A percentile compares a stretch with the other conserved stretches of the same genome.
Evolutionary conservation across 2,113 vertebrate genomes (phyloP).

Genomic region (Rousettus leschenaultii): DNA sequence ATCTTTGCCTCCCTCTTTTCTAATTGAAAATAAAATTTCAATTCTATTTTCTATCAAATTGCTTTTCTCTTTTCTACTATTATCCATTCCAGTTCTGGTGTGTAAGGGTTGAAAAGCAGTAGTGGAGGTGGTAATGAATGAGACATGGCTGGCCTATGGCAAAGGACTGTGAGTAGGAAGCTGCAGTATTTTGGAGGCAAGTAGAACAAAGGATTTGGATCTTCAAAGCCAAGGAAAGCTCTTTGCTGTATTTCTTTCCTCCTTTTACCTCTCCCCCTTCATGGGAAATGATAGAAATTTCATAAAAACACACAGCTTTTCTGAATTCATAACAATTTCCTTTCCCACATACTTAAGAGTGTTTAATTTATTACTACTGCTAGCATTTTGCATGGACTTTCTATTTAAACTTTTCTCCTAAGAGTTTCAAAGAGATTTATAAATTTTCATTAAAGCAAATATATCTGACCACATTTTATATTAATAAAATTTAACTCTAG

Average conservation of each 20-base stretch:
- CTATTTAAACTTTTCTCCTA: slow-evolving; percentile 2
- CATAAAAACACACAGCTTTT: slow-evolving; percentile 17
- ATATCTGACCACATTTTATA: background rate
- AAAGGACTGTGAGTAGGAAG: background rate
- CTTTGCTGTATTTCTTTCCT: background rate
- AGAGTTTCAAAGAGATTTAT: slow-evolving; percentile 27
- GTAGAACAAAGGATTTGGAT: slow-evolving; percentile 31
- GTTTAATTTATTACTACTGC: background rate
- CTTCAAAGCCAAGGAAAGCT: slow-evolving; percentile 15
- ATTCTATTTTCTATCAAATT: background rate
- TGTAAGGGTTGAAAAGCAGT: background rate
- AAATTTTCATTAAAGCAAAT: slow-evolving; percentile 41
- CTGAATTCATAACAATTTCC: background rate
- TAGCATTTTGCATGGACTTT: slow-evolving; percentile 33
- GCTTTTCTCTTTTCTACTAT: background rate
- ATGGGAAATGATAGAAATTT: background rate
- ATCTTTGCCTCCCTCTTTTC: background rate
- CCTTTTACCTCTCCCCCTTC: background rate
- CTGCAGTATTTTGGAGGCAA: background rate
- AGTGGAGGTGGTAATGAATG: background rate
- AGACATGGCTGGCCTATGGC: background rate
- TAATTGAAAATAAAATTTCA: background rate
- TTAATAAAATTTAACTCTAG: slow-evolving; percentile 35
- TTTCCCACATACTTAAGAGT: background rate
- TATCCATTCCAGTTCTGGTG: background rate